phyloP scores from a whole-genome alignment of 2,113 vertebrate species.

The Romanogobio albipinnatus region DNA sequence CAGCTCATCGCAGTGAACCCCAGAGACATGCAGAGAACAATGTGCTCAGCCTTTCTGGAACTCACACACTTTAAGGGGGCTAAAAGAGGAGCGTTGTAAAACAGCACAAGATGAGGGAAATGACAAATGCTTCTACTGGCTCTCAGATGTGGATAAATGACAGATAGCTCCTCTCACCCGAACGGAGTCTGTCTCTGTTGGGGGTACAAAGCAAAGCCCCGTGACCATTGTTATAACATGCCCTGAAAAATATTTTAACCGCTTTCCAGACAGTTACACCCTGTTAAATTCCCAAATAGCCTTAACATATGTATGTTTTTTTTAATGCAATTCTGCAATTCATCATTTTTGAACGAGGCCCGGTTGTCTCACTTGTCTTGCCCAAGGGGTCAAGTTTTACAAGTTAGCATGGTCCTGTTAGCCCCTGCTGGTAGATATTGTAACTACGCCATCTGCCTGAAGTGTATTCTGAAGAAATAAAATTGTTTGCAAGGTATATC shows the following conservation, averaged over 20 bases:
- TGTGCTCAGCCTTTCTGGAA: conserved; percentile 6
- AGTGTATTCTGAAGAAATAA: too few relatives aligned
- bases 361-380: neutral
- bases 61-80: conserved; percentile 1
- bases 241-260: neutral
- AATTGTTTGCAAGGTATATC: neutral
- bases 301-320: neutral
- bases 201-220: neutral
- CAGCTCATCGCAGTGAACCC: conserved; percentile 41
- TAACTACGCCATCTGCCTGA: neutral
- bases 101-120: neutral
- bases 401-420: neutral
- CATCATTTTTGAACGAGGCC: conserved; percentile 13
- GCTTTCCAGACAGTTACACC: conserved; percentile 28
- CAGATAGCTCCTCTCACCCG: neutral
- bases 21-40: conserved; percentile 45
- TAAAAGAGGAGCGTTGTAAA: conserved; percentile 5
- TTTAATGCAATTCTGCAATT: neutral
- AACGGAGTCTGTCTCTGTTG: conserved; percentile 3
- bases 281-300: conserved; percentile 8
- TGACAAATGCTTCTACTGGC: conserved; percentile 19
- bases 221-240: conserved; percentile 7
- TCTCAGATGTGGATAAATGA: conserved; percentile 18
- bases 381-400: neutral
- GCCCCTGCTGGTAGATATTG: neutral